Evolutionary conservation across 2,113 vertebrate species (phyloP), one percentile per base, ranked within the genome.

Genomic region (Corapipo altera): DNA sequence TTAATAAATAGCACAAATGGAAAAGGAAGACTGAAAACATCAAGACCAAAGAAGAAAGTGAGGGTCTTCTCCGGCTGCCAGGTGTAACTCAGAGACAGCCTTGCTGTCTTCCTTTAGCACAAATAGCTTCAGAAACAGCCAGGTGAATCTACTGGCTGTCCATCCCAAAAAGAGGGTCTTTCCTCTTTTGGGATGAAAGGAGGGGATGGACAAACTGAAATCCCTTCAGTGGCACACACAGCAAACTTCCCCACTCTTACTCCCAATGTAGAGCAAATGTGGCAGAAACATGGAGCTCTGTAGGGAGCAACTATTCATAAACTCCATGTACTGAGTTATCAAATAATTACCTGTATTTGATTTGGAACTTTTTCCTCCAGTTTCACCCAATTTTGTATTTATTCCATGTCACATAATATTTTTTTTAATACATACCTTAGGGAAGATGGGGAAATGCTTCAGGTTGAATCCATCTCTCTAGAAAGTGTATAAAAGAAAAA

Each of bases 401-500:
- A 62, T 75, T 72, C 19, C 12, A 27, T 76, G 35, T 35, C 12
- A 62, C 2, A 1, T 37, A 43, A 7, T 23, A 44, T 35, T 67
- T 85, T 67, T 85, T 80, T 58, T 15, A 66, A 41, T 66, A 41
- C 30, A 39, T 52, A 85, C 26, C 8, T 8, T 30, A n/a, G 24
- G 17, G 15, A 75, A 83, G 51, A 26, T 2, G 1, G 14, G 17
- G 49, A 59, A 85, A 75, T 20, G 24, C 57, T 72, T 59, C 22
- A 55, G 20, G 58, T 39, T 67, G 28, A 83, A 66, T 39, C 10
- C 37, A 16, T 51, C 22, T 52, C 35, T 65, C 8, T 14, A 27
- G 16, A 51, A 3, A 66, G 4, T 6, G 4, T 48, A 13, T 23
- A 1, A 11, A 57, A 59, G 67, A 30, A 17, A 18, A 0, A 0